Percentiles rank a stretch among this genome's conserved stretches.
phyloP scores from a whole-genome alignment of 2,113 vertebrate species.

The Clarias batrachus region DNA sequence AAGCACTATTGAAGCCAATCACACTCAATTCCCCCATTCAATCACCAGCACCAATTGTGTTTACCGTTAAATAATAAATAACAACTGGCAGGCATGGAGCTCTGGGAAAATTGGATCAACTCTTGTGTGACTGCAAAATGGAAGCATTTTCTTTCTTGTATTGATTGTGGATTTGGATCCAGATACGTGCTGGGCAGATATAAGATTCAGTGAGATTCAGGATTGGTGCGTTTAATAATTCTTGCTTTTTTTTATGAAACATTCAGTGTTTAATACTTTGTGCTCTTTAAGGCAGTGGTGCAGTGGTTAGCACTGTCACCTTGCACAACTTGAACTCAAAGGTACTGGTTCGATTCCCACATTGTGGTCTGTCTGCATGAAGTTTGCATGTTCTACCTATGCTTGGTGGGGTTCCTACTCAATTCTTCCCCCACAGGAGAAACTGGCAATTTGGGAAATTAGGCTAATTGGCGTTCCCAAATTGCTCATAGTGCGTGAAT shows the following conservation, averaged over 20 bases:
- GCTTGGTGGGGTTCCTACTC: too few relatives aligned
- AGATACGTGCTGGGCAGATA: constrained; percentile 10
- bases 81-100: constrained; percentile 27
- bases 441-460: too few relatives aligned
- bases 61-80: constrained; percentile 27
- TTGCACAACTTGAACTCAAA: too few relatives aligned
- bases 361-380: too few relatives aligned
- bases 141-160: constrained; percentile 23
- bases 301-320: neutral
- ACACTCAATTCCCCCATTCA: constrained; percentile 14
- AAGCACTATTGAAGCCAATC: constrained; percentile 19
- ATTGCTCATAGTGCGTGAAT: too few relatives aligned
- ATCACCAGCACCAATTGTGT: constrained; percentile 19
- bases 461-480: too few relatives aligned
- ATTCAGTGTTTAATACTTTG: neutral
- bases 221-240: constrained; percentile 46
- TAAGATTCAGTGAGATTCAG: neutral
- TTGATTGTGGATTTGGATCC: constrained; percentile 48
- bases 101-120: constrained; percentile 37
- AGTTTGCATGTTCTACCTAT: too few relatives aligned
- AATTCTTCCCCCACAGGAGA: too few relatives aligned
- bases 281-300: neutral
- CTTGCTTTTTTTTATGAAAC: neutral
- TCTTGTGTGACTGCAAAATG: constrained; percentile 30
- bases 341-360: too few relatives aligned